phyloP scores from a whole-genome alignment of 1,140 invertebrate genomes.

The Semibalanus balanoides region DNA sequence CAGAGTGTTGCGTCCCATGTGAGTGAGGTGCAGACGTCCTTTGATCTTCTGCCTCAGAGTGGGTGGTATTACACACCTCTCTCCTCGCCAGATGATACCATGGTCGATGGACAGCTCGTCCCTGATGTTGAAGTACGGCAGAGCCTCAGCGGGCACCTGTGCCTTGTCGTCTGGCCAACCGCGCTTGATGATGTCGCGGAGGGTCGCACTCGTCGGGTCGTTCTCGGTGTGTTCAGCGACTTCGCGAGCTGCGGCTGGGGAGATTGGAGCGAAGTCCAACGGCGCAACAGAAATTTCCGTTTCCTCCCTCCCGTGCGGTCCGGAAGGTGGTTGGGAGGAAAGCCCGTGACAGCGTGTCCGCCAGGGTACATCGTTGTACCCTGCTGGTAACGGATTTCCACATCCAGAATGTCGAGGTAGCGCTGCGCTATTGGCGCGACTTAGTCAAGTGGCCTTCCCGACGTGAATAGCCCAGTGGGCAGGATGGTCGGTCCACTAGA shows the following conservation, averaged over 20 bases:
- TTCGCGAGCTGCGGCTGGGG: not conserved
- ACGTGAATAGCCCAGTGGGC: conserved; percentile 4
- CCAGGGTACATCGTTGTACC: not conserved
- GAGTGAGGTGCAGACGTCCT: not conserved
- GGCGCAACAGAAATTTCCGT: not conserved
- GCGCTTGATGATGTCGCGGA: not conserved
- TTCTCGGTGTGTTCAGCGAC: not conserved
- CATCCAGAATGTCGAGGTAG: conserved; percentile 2
- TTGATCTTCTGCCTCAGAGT: not conserved
- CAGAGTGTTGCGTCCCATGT: not conserved
- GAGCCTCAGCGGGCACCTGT: not conserved
- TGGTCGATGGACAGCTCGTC: not conserved
- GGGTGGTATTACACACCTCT: not conserved
- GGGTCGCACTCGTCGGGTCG: not conserved
- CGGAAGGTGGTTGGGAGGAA: not conserved
- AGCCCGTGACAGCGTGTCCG: not conserved
- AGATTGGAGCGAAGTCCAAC: not conserved
- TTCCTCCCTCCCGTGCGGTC: not conserved
- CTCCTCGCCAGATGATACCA: not conserved
- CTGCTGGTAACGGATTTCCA: conserved; percentile 5
- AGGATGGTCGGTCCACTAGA: conserved; percentile 7
- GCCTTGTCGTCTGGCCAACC: not conserved
- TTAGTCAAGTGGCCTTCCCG: not conserved
- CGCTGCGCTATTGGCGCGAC: conserved; percentile 7
- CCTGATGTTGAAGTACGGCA: not conserved